Base-by-base conservation (phyloP, 2,797 vertebrate genomes). In the Poeciliopsis gracilis region DNA sequence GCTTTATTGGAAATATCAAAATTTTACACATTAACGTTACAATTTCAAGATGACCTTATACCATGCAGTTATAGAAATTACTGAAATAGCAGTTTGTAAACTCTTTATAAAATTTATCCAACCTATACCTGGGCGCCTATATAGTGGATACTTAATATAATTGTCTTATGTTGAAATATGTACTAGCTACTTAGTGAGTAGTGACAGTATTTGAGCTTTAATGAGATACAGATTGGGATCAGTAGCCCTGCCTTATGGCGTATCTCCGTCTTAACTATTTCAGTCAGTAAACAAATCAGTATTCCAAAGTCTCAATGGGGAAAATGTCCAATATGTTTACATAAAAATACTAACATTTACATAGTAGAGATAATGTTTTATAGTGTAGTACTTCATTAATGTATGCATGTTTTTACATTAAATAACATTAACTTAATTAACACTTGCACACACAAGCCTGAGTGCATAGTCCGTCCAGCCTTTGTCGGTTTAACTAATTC, bases 311-410 rank as follows among this genome's bases (percentile, higher is more conserved):
- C 87, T 88, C 78, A 80, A 77, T 77, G 77, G 46, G 66, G 18
- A 81, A 36, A 67, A 80, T 70, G 75, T 38, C 59, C 53, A 72
- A 79, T 81, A 77, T 86, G 85, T 90, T 87, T 84, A 81, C 71
- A 84, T 87, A 78, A 69, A 79, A 86, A 82, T 43, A 79, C 53
- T 74, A 76, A 91, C 86, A 89, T 91, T 91, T 90, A 84, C 77
- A 87, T 90, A 84, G 87, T 86, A 51, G 79, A 55, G 41, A 82
- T 83, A 43, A 86, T 90, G 77, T 89, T 91, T 51, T 81, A 55
- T 0, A 78, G 16, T 84, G 71, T 69, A 83, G 53, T 51, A 71
- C 75, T 86, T 70, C 51, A 87, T 89, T 66, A 84, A 74, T 28
- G 73, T 38, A 20, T 67, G 36, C 73, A 20, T 43, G 23, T 46